Percentiles rank a stretch among this genome's conserved stretches.
Conservation (phyloP, 2,888 invertebrate species). For the Platycnemis pennipes region DNA sequence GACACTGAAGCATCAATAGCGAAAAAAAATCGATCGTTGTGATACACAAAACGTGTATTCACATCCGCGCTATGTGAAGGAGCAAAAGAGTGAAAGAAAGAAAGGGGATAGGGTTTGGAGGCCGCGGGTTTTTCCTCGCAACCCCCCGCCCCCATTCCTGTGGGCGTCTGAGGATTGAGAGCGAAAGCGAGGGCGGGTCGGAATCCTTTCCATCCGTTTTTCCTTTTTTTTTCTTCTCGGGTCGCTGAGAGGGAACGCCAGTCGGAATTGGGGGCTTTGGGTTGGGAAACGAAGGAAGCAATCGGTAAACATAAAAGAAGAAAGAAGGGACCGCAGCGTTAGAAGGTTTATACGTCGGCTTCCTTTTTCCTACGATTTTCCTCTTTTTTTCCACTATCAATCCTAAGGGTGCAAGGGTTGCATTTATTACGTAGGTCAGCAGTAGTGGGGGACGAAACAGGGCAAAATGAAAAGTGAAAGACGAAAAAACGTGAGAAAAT, state of each 20-base stretch:
- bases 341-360: neutral
- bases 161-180: neutral
- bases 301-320: neutral
- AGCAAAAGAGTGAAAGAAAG: neutral
- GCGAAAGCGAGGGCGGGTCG: neutral
- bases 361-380: neutral
- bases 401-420: neutral
- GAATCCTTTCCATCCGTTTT: neutral
- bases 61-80: neutral
- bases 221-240: neutral
- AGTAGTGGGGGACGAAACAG: no score
- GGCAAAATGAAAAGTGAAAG: neutral
- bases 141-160: neutral
- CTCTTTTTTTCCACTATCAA: neutral
- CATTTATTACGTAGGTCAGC: neutral
- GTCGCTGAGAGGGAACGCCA: neutral
- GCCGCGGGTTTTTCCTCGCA: neutral
- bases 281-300: neutral
- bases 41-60: no score
- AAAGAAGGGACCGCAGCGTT: neutral
- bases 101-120: neutral
- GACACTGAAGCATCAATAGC: no score
- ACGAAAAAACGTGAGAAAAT: neutral
- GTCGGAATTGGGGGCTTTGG: slow-evolving; percentile 2
- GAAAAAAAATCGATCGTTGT: no score